These are phyloP conservation scores for fruit fly (Drosophila melanogaster) DNA, from an alignment of 1,140 invertebrate species.

Conservation along the genomic window DNA sequence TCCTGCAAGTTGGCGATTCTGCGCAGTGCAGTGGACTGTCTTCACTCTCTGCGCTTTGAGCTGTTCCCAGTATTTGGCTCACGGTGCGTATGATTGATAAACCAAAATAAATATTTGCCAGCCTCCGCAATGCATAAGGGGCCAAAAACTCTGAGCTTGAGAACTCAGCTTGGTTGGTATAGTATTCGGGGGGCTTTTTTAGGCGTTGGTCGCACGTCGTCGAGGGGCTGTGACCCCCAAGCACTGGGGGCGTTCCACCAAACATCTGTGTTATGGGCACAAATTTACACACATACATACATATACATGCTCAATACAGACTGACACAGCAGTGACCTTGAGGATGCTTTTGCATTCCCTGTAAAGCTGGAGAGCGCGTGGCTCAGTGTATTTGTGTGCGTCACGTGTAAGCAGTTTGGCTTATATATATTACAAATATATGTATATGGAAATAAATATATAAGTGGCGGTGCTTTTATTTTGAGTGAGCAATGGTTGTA, in stretches of 20 bases:
- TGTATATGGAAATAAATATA: background rate
- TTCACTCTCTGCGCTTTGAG: constrained; percentile 1
- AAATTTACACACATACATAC: constrained; percentile 28
- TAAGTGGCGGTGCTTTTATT: constrained; percentile 9
- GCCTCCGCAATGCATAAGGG: constrained; percentile 68
- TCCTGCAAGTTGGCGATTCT: constrained; percentile 59
- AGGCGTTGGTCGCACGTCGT: constrained; percentile 50
- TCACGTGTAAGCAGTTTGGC: constrained; percentile 46
- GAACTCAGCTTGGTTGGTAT: constrained; percentile 2
- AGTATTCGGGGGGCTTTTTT: constrained; percentile 28
- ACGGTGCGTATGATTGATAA: constrained; percentile 82
- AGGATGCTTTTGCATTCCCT: constrained; percentile 59
- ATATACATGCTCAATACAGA: constrained; percentile 29
- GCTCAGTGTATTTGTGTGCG: constrained; percentile 22
- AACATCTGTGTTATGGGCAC: constrained; percentile 70
- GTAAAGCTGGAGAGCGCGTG: constrained; percentile 35
- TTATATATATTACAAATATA: constrained; percentile 18
- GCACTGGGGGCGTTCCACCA: constrained; percentile 5
- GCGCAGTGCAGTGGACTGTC: constrained; percentile 34
- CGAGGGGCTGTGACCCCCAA: background rate
- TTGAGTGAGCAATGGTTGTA: constrained; percentile 31
- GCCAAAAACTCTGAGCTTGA: constrained; percentile 19
- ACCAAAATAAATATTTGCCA: constrained; percentile 82
- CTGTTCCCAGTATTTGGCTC: constrained; percentile 68
- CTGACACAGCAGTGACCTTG: constrained; percentile 75